These are phyloP conservation scores for Mystacornis crossleyi DNA, from an alignment of 2,113 vertebrate genomes.

Conservation along the genomic window DNA sequence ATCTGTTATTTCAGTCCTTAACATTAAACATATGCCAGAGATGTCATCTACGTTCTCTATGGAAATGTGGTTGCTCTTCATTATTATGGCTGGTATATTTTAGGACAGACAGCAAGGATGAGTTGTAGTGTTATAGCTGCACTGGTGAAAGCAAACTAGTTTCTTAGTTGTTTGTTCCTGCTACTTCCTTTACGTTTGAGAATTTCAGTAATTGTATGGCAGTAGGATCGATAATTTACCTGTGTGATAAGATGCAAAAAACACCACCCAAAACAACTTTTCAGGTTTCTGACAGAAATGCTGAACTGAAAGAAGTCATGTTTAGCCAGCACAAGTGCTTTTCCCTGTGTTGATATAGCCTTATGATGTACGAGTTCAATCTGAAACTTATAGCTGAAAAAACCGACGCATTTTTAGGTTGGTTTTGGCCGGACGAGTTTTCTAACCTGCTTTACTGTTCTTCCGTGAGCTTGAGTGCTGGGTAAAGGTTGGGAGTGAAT, in stretches of 20 bases:
- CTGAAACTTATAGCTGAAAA: neutral
- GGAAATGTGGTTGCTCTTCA: neutral
- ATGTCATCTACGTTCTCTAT: neutral
- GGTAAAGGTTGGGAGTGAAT: neutral
- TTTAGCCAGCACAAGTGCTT: neutral
- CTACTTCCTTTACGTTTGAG: neutral
- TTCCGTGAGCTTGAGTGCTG: neutral
- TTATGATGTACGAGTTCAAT: neutral
- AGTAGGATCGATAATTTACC: neutral
- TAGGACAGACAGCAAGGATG: neutral
- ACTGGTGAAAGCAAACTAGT: neutral
- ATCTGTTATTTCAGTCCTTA: neutral
- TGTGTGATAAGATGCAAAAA: neutral
- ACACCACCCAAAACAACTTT: neutral
- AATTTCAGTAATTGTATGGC: neutral
- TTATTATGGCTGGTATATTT: neutral
- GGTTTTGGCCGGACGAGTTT: neutral
- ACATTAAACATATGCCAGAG: neutral
- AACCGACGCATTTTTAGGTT: rapidly evolving
- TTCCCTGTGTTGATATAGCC: neutral
- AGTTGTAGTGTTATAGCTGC: neutral
- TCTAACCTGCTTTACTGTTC: neutral
- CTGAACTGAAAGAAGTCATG: neutral
- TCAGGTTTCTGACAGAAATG: neutral
- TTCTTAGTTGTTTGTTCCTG: neutral